These are phyloP conservation scores for Mycteria americana DNA, from an alignment of 2,797 vertebrate genomes.

Conservation along the genomic window DNA sequence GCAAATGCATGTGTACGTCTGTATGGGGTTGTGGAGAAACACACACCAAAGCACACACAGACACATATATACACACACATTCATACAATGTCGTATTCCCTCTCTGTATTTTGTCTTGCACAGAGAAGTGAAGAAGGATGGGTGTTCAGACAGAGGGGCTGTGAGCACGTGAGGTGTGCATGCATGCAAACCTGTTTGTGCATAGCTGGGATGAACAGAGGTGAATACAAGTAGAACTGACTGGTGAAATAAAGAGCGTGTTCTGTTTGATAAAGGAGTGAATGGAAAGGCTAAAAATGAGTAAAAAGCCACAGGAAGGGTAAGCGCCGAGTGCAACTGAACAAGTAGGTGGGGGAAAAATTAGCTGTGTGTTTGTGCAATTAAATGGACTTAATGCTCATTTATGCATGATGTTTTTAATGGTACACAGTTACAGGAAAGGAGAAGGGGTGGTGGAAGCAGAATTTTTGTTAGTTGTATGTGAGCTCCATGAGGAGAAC, in stretches of 20 bases:
- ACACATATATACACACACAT: rapidly evolving
- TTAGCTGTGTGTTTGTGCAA: not conserved
- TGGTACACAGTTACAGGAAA: not conserved
- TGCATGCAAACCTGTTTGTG: not conserved
- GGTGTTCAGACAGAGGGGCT: not conserved
- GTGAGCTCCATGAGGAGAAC: not conserved
- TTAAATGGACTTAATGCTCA: not conserved
- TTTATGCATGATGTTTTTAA: not conserved
- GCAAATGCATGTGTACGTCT: not conserved
- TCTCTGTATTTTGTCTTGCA: not conserved
- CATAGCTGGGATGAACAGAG: not conserved
- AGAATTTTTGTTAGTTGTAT: not conserved
- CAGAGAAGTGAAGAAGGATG: not conserved
- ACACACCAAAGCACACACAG: not conserved
- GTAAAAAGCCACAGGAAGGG: not conserved
- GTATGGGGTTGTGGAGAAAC: not conserved
- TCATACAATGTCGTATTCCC: rapidly evolving
- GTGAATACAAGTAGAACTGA: not conserved
- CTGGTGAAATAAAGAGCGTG: not conserved
- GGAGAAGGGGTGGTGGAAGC: not conserved
- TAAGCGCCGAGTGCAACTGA: not conserved
- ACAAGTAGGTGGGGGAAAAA: not conserved
- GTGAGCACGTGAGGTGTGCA: rapidly evolving
- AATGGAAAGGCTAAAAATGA: not conserved
- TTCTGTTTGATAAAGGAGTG: not conserved